Percentiles rank a stretch among this genome's conserved stretches.
Evolutionary conservation across 2,797 vertebrate species (phyloP).

Genomic region (Gadopsis marmoratus): DNA sequence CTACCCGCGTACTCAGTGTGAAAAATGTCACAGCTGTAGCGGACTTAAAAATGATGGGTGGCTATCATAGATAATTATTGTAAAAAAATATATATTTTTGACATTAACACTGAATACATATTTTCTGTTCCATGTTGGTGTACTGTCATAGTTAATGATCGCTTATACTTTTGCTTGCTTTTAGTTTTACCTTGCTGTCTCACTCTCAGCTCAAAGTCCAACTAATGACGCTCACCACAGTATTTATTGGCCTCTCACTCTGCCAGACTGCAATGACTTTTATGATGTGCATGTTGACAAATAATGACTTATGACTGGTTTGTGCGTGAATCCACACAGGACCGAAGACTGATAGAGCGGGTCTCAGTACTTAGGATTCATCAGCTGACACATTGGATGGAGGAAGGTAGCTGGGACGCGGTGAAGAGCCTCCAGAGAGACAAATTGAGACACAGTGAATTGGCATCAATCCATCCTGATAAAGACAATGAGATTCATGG

Average conservation of each 20-base stretch:
- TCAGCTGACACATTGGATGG: slow-evolving; percentile 41
- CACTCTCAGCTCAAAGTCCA: slow-evolving; percentile 10
- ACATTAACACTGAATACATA: not conserved
- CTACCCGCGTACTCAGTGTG: not conserved
- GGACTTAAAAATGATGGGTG: not conserved
- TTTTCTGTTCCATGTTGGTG: not conserved
- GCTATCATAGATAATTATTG: not conserved
- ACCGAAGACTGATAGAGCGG: slow-evolving; percentile 26
- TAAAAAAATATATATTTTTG: not conserved
- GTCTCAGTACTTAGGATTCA: slow-evolving; percentile 40
- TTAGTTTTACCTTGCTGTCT: not conserved
- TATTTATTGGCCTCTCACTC: slow-evolving; percentile 25
- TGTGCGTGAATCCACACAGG: slow-evolving; percentile 34
- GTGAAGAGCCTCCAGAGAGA: slow-evolving; percentile 41
- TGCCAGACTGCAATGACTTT: not conserved
- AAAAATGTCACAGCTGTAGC: slow-evolving; percentile 13
- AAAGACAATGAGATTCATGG: slow-evolving; percentile 72
- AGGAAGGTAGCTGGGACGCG: not conserved
- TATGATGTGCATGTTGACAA: slow-evolving; percentile 28
- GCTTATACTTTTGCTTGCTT: not conserved
- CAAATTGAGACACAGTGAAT: slow-evolving; percentile 47
- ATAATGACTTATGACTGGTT: slow-evolving; percentile 29
- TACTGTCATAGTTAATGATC: not conserved
- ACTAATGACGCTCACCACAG: not conserved
- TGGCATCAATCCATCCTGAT: slow-evolving; percentile 61